Evolutionary conservation across 1,140 invertebrate genomes (phyloP).

Genomic region (Tetramorium alpestre): DNA sequence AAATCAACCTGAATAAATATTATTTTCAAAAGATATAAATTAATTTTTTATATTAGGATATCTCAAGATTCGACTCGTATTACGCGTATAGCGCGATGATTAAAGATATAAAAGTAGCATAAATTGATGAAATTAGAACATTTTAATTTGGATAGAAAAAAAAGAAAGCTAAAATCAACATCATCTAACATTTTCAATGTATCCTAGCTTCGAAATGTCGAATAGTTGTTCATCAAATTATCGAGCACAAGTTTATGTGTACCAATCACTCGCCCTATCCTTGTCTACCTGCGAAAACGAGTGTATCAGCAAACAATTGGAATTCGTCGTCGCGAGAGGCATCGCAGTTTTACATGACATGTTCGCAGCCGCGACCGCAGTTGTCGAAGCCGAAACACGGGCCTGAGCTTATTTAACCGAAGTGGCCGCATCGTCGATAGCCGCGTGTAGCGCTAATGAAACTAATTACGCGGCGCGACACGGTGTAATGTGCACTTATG

Average conservation of each 20-base stretch:
- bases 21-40: too few relatives aligned
- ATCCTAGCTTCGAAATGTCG: not conserved
- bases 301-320: not conserved
- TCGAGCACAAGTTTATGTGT: not conserved
- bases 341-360: slow-evolving; percentile 20
- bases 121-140: too few relatives aligned
- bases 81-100: too few relatives aligned
- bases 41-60: too few relatives aligned
- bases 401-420: slow-evolving; percentile 51
- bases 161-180: not conserved
- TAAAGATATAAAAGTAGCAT: too few relatives aligned
- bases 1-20: too few relatives aligned
- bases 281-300: not conserved
- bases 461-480: slow-evolving; percentile 67
- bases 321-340: not conserved
- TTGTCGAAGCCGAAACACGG: not conserved
- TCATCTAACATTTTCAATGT: not conserved
- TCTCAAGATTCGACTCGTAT: too few relatives aligned
- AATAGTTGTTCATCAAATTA: not conserved
- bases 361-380: slow-evolving; percentile 1
- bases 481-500: slow-evolving; percentile 60
- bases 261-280: not conserved
- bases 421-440: slow-evolving; percentile 53
- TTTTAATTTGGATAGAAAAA: too few relatives aligned
- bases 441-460: slow-evolving; percentile 60